Conservation (phyloP, 2,113 vertebrate species). For the Tonatia bakeri region DNA sequence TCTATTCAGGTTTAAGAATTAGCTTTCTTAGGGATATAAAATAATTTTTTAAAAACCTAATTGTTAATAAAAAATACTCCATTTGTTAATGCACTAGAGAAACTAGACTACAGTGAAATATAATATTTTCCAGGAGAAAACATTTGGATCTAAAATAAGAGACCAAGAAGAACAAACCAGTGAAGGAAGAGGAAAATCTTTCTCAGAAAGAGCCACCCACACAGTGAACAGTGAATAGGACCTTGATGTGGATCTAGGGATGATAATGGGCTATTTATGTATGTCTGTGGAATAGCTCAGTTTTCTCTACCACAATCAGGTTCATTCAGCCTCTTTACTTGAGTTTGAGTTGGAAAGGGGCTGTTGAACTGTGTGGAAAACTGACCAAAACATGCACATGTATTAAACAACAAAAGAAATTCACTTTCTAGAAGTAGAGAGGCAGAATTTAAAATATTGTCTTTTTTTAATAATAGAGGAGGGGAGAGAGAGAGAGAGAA, state of each 20-base stretch:
- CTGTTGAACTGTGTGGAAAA: neutral
- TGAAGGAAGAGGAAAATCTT: conserved; percentile 5
- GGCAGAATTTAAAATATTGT: neutral
- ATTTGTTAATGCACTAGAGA: neutral
- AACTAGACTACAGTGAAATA: conserved; percentile 26
- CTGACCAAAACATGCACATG: neutral
- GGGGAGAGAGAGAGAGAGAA: neutral
- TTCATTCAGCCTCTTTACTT: neutral
- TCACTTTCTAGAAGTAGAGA: neutral
- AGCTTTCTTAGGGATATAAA: neutral
- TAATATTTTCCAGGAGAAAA: conserved; percentile 28
- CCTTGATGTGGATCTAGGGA: neutral
- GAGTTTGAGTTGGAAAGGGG: neutral
- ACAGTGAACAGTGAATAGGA: neutral
- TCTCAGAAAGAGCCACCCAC: neutral
- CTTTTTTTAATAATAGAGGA: neutral
- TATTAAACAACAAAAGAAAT: neutral
- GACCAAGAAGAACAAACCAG: conserved; percentile 8
- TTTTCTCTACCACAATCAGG: neutral
- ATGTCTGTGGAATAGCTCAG: neutral
- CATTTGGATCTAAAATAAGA: conserved; percentile 46
- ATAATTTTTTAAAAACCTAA: neutral
- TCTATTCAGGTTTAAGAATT: neutral
- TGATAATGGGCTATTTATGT: neutral
- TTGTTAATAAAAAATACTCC: neutral